Evolutionary conservation across 2,113 vertebrate genomes (phyloP).

Genomic region (Microcebus griseorufus): DNA sequence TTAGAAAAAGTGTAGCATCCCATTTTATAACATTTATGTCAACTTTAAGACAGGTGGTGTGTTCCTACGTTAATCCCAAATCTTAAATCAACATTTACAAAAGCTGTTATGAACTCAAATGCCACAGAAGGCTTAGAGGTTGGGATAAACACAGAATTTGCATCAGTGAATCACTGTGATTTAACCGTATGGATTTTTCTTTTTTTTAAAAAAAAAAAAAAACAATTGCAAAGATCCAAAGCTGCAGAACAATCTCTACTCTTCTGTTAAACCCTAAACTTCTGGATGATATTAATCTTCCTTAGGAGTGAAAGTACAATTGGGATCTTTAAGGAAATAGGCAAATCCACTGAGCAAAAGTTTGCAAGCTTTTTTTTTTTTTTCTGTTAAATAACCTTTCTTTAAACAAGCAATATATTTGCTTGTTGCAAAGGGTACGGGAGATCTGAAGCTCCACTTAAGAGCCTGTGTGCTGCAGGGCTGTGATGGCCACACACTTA

Average conservation of each 20-base stretch:
- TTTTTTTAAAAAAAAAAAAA: not conserved
- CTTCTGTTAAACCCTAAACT: constrained; percentile 47
- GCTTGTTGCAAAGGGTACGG: not conserved
- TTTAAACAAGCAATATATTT: constrained; percentile 37
- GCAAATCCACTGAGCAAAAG: constrained; percentile 14
- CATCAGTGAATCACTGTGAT: constrained; percentile 59
- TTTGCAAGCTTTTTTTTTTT: not conserved
- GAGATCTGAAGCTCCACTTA: not conserved
- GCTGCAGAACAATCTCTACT: constrained; percentile 25
- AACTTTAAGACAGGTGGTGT: constrained; percentile 83
- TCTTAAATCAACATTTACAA: constrained; percentile 83
- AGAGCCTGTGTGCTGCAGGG: not conserved
- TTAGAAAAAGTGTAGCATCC: constrained; percentile 87
- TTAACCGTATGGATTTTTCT: not conserved
- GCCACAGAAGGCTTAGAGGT: constrained; percentile 75
- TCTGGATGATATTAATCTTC: constrained; percentile 53
- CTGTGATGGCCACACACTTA: not conserved
- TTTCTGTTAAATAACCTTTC: not conserved
- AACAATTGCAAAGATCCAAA: constrained; percentile 21
- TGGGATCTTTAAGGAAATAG: constrained; percentile 41
- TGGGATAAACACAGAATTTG: constrained; percentile 65
- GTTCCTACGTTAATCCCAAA: constrained; percentile 67
- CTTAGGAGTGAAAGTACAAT: not conserved
- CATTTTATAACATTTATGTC: constrained; percentile 84
- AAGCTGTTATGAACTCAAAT: constrained; percentile 70